Evolutionary conservation across 2,113 vertebrate species (phyloP), one percentile per base, ranked within the genome.

Genomic region (Dromiciops gliroides): DNA sequence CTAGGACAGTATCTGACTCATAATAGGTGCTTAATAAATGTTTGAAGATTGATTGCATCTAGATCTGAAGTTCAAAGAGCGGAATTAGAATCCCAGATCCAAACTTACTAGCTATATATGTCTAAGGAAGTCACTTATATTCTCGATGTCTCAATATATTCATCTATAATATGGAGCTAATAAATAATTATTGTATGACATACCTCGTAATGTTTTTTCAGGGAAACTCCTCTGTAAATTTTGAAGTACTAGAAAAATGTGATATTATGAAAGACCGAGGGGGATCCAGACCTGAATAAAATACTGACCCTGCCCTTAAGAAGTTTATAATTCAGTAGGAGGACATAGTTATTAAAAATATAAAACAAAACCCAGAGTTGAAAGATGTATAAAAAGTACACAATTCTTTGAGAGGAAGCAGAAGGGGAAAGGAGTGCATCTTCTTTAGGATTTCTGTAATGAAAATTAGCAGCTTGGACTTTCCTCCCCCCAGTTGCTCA

Each of bases 401-500:
- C 60, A 67, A 37, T 16, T 11, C 60, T 37, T 67, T 67, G 31
- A 67, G 31, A 67, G 12, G 60, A 37, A 67, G 60, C 60, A 67
- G 31, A 67, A 37, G 28, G 37, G 11, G 31, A 67, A 67, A 67
- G 11, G 60, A 37, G 10, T 16, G 60, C 12, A 14, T 37, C 60
- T 67, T 67, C 28, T 67, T 16, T 37, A 12, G 12, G 31, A 37
- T 67, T 67, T 67, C 60, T 67, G 31, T 16, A 67, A 67, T 37
- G 12, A 67, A 67, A 67, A 67, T 67, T 67, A 67, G 60, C 60
- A 67, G 28, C 31, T 67, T 37, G 14, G 31, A 47, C 22, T 91
- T 94, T 91, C 47, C 83, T 89, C 52, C 95, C 44, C 19, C 24
- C 11, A 56, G 28, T 93, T 93, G n/a, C 7, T 44, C 91, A 94